phyloP scores from a whole-genome alignment of 1,140 invertebrate species.

The Theocolax elegans region DNA sequence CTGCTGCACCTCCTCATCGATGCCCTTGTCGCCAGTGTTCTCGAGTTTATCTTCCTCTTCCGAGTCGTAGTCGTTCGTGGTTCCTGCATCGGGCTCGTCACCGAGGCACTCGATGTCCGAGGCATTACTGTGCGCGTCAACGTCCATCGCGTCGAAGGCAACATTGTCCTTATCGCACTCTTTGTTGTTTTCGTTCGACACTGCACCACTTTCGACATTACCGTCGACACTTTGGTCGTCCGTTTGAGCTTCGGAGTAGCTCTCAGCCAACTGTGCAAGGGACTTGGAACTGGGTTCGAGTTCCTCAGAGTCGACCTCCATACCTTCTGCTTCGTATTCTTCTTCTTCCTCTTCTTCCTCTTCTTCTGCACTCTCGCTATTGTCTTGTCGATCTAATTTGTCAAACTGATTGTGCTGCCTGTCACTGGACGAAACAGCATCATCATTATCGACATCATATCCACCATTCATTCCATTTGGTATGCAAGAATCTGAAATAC shows the following conservation, averaged over 20 bases:
- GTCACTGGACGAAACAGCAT: slow-evolving; percentile 44
- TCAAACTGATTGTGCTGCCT: slow-evolving; percentile 31
- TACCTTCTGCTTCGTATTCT: slow-evolving; percentile 38
- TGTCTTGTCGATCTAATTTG: slow-evolving; percentile 18
- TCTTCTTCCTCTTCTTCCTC: slow-evolving; percentile 30
- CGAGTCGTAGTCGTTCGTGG: slow-evolving; percentile 57
- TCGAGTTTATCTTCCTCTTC: slow-evolving; percentile 37
- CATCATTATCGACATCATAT: slow-evolving; percentile 59
- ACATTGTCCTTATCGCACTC: slow-evolving; percentile 48
- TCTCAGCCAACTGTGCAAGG: background rate
- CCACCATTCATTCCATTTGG: slow-evolving; percentile 62
- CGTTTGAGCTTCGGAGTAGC: background rate
- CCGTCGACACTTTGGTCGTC: slow-evolving; percentile 6
- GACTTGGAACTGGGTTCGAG: slow-evolving; percentile 37
- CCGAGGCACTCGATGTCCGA: slow-evolving; percentile 64
- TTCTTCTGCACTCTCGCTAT: slow-evolving; percentile 15
- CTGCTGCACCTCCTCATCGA: slow-evolving; percentile 40
- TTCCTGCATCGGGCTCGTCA: slow-evolving; percentile 56
- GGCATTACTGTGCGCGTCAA: slow-evolving; percentile 59
- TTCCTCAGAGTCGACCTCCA: slow-evolving; percentile 45
- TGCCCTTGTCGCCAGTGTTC: background rate
- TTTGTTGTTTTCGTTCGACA: slow-evolving; percentile 45
- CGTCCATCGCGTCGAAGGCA: slow-evolving; percentile 56
- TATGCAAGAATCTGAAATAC: slow-evolving; percentile 57
- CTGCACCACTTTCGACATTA: slow-evolving; percentile 17